Evolutionary conservation across 1,140 invertebrate species (phyloP), one percentile per base, ranked within the genome.

Genomic region (Chelonus insularis): DNA sequence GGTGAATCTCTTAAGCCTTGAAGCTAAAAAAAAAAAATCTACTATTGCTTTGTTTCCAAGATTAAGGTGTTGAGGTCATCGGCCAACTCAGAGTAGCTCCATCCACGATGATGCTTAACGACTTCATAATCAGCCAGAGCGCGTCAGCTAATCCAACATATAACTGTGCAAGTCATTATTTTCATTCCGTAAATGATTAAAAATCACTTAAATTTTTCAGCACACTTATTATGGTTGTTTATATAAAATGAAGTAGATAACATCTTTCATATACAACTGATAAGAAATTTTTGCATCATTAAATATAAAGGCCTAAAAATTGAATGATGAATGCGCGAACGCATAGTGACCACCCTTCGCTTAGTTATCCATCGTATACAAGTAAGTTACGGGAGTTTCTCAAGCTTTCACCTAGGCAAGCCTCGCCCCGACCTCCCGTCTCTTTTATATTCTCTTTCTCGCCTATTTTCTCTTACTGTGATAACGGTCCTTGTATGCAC

Each of bases 391-490:
- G 50, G 39, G 57, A 57, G 70, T 74, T 76, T 74, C 72, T 69
- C 70, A 71, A 73, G 75, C 74, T 76, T 76, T 76, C 74, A 76
- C 74, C 68, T 52, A 65, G 61, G 67, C 69, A 70, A 50, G 37
- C 58, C 59, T 61, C 59, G 51, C 59, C 59, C 59, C 51, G 59
- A 55, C 59, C 36, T 61, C 57, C 34, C 47, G 29, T 41, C 45
- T 43, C 41, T 43, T 43, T 43, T 18, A 43, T 47, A 20, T 43
- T 45, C 51, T 61, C 32, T 61, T 61, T 41, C 41, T 45, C 29
- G 23, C 41, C 51, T 55, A 47, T 55, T 55, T 52, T 47, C 39
- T 47, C 41, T 60, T 32, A 11, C 16, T 52, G 52, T 52, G 59
- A 61, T 61, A 61, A 61, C 59, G 59, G 59, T 61, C 41, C 59